Evolutionary conservation across 2,888 invertebrate genomes (phyloP).

Genomic region (Ptychoptera contaminata): DNA sequence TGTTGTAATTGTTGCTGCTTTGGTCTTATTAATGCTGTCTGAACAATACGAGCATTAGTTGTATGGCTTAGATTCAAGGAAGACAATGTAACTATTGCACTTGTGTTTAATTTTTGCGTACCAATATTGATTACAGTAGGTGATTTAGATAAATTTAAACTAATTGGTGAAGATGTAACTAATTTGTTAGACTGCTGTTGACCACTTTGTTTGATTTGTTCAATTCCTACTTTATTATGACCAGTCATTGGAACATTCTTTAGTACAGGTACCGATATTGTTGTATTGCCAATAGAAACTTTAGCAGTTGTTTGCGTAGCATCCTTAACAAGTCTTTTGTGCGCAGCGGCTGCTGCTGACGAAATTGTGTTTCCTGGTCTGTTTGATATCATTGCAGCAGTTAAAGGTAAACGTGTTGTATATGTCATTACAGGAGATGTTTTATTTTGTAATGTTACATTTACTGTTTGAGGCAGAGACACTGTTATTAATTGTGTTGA

Average conservation of each 20-base stretch:
- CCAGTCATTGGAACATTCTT: constrained; percentile 18
- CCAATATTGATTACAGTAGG: constrained; percentile 20
- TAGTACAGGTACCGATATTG: constrained; percentile 29
- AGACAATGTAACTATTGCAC: constrained; percentile 26
- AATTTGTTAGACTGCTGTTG: constrained; percentile 10
- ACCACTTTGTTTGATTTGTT: constrained; percentile 14
- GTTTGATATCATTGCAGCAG: constrained; percentile 10
- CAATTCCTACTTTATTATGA: constrained; percentile 11
- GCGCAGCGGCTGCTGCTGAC: constrained; percentile 27
- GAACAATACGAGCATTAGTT: constrained; percentile 31
- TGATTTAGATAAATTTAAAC: constrained; percentile 20
- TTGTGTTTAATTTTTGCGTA: constrained; percentile 21
- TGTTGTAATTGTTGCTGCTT: constrained; percentile 1
- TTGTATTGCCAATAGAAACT: constrained; percentile 29
- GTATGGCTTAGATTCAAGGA: constrained; percentile 26
- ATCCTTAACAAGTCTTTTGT: constrained; percentile 36
- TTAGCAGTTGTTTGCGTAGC: constrained; percentile 41
- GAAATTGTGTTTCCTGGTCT: constrained; percentile 14
- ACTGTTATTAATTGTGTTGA: background rate
- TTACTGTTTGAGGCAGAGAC: background rate
- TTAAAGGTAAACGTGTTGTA: constrained; percentile 7
- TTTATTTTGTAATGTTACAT: background rate
- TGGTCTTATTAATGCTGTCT: constrained; percentile 19
- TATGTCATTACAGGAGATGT: constrained; percentile 3
- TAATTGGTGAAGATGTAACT: constrained; percentile 13